Conservation (phyloP, 1,140 invertebrate species). For the Grapholita molesta region DNA sequence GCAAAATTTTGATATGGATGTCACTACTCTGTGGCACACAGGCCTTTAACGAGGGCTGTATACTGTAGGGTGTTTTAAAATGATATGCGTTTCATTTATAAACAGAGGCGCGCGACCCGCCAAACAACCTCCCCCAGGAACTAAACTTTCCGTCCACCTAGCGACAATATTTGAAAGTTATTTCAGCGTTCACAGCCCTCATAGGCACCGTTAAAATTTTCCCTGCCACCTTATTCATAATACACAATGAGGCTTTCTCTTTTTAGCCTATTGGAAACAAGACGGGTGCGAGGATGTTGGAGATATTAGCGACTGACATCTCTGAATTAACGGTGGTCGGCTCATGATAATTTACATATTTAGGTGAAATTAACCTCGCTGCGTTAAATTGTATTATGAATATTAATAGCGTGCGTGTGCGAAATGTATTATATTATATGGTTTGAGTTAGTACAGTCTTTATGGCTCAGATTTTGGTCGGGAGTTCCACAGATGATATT, state of each 20-base stretch:
- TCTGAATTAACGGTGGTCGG: conserved; percentile 74
- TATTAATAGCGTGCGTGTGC: conserved; percentile 70
- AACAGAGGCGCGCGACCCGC: conserved; percentile 57
- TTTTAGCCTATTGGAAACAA: conserved; percentile 21
- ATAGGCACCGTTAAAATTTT: conserved; percentile 77
- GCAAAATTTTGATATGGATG: background rate
- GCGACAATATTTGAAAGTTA: conserved; percentile 78
- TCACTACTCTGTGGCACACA: conserved; percentile 25
- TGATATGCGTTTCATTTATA: conserved; percentile 74
- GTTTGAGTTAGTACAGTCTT: conserved; percentile 45
- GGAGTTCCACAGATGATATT: conserved; percentile 32
- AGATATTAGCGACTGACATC: conserved; percentile 73
- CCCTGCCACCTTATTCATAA: conserved; percentile 76
- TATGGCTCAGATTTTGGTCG: conserved; percentile 59
- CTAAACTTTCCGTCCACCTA: conserved; percentile 75
- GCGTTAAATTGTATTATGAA: conserved; percentile 78
- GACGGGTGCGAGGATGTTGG: conserved; percentile 34
- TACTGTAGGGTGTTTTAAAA: conserved; percentile 59
- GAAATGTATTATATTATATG: conserved; percentile 61
- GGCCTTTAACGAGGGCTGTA: conserved; percentile 30
- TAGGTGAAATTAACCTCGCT: conserved; percentile 76
- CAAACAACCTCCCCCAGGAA: conserved; percentile 69
- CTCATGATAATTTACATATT: conserved; percentile 78
- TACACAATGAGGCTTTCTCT: conserved; percentile 51
- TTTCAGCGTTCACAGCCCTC: conserved; percentile 75